Conservation (phyloP, 1,140 invertebrate genomes). For the Achroia grisella region DNA sequence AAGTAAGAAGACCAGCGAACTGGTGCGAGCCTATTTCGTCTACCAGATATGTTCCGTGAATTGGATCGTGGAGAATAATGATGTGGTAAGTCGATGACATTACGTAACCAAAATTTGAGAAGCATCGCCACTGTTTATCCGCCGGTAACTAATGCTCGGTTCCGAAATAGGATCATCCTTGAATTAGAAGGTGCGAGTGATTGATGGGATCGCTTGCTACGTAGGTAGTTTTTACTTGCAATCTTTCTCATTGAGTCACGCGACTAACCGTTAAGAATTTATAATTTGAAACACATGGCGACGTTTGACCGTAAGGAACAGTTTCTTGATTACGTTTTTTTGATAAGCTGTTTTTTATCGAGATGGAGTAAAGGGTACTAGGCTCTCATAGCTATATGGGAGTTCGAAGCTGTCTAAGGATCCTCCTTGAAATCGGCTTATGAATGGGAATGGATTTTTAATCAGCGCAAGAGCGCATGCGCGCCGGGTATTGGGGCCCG, state of each 20-base stretch:
- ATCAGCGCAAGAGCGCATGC: constrained; percentile 12
- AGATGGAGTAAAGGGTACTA: constrained; percentile 3
- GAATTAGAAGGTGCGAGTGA: neutral
- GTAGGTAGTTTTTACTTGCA: too few relatives aligned
- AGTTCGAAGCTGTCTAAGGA: constrained; percentile 1
- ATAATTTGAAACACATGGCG: too few relatives aligned
- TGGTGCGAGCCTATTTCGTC: constrained; percentile 93
- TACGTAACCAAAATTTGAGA: too few relatives aligned
- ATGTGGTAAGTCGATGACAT: constrained; percentile 81
- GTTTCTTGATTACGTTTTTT: too few relatives aligned
- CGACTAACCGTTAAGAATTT: too few relatives aligned
- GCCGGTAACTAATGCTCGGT: constrained; percentile 3
- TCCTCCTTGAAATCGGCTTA: neutral
- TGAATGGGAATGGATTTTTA: constrained; percentile 21
- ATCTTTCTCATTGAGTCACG: too few relatives aligned
- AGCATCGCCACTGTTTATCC: constrained; percentile 1
- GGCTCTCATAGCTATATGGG: neutral
- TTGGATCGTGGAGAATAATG: constrained; percentile 95
- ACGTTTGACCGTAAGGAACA: neutral
- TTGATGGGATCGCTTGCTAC: too few relatives aligned
- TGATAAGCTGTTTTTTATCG: constrained; percentile 2
- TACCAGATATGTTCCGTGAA: constrained; percentile 94
- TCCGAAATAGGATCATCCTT: constrained; percentile 39
- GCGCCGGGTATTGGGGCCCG: constrained; percentile 2
- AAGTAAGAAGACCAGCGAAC: constrained; percentile 96